Evolutionary conservation across 2,113 vertebrate genomes (phyloP).

Genomic region (Chrysemys picta): DNA sequence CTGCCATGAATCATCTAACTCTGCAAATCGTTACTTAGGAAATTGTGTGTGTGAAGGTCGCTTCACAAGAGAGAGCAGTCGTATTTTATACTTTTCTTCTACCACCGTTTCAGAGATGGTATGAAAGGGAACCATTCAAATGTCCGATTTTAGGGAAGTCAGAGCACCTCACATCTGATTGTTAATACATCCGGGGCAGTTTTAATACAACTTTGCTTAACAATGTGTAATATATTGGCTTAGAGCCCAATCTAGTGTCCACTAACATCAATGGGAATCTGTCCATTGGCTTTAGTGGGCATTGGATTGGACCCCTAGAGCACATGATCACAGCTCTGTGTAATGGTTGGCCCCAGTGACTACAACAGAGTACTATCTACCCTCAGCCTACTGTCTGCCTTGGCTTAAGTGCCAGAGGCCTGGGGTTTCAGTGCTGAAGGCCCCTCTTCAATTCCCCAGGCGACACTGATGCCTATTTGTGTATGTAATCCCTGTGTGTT

Average conservation of each 20-base stretch:
- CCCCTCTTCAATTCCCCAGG: neutral
- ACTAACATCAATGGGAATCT: neutral
- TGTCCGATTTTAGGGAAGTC: neutral
- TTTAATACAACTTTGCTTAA: neutral
- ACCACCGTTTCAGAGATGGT: neutral
- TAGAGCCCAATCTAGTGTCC: neutral
- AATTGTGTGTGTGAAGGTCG: neutral
- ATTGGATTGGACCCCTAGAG: neutral
- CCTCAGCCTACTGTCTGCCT: neutral
- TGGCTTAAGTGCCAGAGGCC: neutral
- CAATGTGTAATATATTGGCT: neutral
- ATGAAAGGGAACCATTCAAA: neutral
- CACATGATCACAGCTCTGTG: rapidly evolving
- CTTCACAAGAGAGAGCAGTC: neutral
- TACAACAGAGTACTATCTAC: neutral
- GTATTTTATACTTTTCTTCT: neutral
- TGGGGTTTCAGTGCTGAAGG: neutral
- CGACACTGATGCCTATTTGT: neutral
- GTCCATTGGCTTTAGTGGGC: neutral
- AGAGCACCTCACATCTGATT: neutral
- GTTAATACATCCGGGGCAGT: neutral
- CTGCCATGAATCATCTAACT: neutral
- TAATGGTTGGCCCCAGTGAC: neutral
- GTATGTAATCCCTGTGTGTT: neutral
- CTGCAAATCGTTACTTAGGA: neutral